phyloP scores from a whole-genome alignment of 2,888 invertebrate genomes.

The Scaptomyza caliginosa region DNA sequence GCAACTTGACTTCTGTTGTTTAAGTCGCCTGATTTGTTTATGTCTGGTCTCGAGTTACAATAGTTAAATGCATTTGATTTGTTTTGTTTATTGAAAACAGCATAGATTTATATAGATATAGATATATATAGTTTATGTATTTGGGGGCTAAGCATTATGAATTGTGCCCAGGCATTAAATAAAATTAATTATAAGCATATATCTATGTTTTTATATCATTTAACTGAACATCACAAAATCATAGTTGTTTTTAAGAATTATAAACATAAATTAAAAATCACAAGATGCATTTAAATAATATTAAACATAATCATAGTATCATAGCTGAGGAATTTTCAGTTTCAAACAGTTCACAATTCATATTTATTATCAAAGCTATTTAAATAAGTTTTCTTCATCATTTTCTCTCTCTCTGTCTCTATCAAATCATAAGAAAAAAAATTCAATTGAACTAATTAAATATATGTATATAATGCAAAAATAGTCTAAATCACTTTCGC shows the following conservation, averaged over 20 bases:
- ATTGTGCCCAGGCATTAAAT: conserved; percentile 21
- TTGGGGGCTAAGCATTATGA: conserved; percentile 10
- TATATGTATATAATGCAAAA: conserved; percentile 22
- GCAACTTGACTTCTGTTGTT: conserved; percentile 32
- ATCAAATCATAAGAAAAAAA: conserved; percentile 3
- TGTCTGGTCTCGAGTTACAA: not conserved
- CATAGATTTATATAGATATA: conserved; percentile 7
- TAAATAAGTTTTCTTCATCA: too few relatives aligned
- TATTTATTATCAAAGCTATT: conserved; percentile 23
- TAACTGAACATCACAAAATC: conserved; percentile 42
- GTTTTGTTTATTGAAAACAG: conserved; percentile 56
- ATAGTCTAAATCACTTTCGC: conserved; percentile 45
- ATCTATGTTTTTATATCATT: conserved; percentile 23
- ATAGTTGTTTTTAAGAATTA: conserved; percentile 23
- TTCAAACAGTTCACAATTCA: conserved; percentile 33
- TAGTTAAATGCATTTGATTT: conserved; percentile 54
- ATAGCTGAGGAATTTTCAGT: conserved; percentile 46
- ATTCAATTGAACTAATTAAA: conserved; percentile 25
- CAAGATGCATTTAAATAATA: conserved; percentile 30
- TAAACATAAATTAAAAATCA: conserved; percentile 41
- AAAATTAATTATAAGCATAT: conserved; percentile 18
- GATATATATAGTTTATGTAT: not conserved
- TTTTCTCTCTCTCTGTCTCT: too few relatives aligned
- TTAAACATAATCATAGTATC: conserved; percentile 24
- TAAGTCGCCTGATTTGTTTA: conserved; percentile 14